Evolutionary conservation across 2,113 vertebrate species (phyloP).

Genomic region (Odontesthes bonariensis): DNA sequence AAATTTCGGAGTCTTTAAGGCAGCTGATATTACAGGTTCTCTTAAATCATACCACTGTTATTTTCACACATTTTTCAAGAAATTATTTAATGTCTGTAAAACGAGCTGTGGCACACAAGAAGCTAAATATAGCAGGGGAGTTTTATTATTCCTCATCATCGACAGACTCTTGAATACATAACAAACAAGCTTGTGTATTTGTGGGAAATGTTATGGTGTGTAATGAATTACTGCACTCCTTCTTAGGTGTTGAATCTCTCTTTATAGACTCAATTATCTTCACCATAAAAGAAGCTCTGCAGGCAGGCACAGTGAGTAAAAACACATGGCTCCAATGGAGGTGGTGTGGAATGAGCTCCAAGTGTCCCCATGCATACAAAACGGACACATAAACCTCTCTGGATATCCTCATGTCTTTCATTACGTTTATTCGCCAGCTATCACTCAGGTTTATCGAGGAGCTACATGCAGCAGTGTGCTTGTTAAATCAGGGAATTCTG

Average conservation of each 20-base stretch:
- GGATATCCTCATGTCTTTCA: slow-evolving; percentile 24
- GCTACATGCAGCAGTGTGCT: slow-evolving; percentile 9
- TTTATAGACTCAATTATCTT: slow-evolving; percentile 85
- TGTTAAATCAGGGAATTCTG: slow-evolving; percentile 49
- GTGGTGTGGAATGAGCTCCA: slow-evolving; percentile 1
- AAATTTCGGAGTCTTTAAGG: no score
- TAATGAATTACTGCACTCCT: slow-evolving; percentile 82
- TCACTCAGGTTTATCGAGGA: slow-evolving; percentile 33
- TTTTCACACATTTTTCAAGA: no score
- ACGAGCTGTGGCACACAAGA: not conserved
- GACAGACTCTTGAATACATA: slow-evolving; percentile 74
- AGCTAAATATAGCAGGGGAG: not conserved
- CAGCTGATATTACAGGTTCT: no score
- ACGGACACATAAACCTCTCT: slow-evolving; percentile 39
- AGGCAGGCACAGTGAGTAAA: slow-evolving; percentile 70
- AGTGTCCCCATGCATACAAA: slow-evolving; percentile 25
- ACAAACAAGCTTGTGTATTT: slow-evolving; percentile 76
- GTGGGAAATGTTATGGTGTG: slow-evolving; percentile 70
- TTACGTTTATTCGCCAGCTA: slow-evolving; percentile 26
- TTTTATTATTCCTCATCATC: slow-evolving; percentile 41
- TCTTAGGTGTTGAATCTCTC: slow-evolving; percentile 80
- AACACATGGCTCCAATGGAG: slow-evolving; percentile 9
- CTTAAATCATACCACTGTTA: no score
- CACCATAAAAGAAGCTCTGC: slow-evolving; percentile 81
- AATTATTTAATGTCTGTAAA: no score